Evolutionary conservation across 2,888 invertebrate genomes (phyloP), one percentile per base, ranked within the genome.

Genomic region (Pristionchus maxplancki): DNA sequence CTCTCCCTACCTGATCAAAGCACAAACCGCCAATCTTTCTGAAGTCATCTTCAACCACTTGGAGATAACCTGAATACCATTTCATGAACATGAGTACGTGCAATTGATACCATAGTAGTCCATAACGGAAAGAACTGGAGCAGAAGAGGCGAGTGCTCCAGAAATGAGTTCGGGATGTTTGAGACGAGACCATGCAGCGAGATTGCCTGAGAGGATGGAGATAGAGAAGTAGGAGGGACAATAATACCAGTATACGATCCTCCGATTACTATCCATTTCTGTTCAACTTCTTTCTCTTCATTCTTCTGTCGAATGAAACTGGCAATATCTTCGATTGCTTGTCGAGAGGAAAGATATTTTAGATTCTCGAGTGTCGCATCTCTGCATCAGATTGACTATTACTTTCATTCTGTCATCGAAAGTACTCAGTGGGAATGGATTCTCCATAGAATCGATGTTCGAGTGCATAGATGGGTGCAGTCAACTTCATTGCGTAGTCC

Each of bases 401-500:
- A 24, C 20, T 13, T 28, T 81, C 1, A 48, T 24, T n/a, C 40
- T 24, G 40, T 5, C 28, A 28, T 48, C 1, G 1, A 20, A 50
- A 96, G 96, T 96, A 97, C 97, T 95, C 93, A 8, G 97, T 97
- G 5, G 98, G 98, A 93, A 96, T 97, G 95, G 98, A 98, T 95
- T 97, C 96, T 88, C 98, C 98, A 96, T 98, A 98, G 95, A 96
- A 98, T 89, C 98, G 96, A 95, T 98, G 98, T 95, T 98, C 98
- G 90, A 98, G 95, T 95, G 97, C 97, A 89, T 98, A 97, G 92
- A 97, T 97, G 62, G 97, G 95, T 0, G 98, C 98, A 78, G 96
- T 96, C 94, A 97, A 97, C 92, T 96, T 95, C 93, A 97, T 96
- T 0, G 97, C 97, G 37, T 87, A 87, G 9, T 40, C 50, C 1